Percentiles rank a stretch among this genome's conserved stretches.
These are phyloP conservation scores for Brachionus manjavacas DNA, from an alignment of 1,140 invertebrate genomes.

Conservation along the genomic window DNA sequence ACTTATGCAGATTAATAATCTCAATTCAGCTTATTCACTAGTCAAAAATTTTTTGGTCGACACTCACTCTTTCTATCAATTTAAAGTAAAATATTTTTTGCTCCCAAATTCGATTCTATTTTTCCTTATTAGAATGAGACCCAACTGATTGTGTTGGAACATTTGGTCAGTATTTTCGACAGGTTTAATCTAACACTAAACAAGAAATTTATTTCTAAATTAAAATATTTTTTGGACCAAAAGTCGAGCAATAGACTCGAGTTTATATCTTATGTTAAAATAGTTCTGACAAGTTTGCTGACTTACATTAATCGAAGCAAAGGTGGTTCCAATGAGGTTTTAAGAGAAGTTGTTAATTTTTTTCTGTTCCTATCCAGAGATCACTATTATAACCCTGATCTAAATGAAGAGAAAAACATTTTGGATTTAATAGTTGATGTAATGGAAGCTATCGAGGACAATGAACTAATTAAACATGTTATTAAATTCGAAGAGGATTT, in stretches of 20 bases:
- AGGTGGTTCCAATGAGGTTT: background rate
- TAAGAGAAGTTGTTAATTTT: conserved; percentile 26
- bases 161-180: background rate
- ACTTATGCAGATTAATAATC: background rate
- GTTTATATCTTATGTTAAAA: background rate
- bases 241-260: background rate
- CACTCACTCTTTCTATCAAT: conserved; percentile 1
- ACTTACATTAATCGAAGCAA: background rate
- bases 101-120: background rate
- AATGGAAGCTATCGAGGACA: background rate
- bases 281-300: background rate
- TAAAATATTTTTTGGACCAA: conserved; percentile 1
- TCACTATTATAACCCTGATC: background rate
- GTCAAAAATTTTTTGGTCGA: conserved; percentile 33
- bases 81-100: background rate
- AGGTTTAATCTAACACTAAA: background rate
- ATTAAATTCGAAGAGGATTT: background rate
- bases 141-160: background rate
- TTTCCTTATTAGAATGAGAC: background rate
- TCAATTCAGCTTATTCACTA: conserved; percentile 27
- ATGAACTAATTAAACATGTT: background rate
- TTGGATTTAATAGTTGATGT: background rate
- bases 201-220: background rate
- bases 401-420: background rate
- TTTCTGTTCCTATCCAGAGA: background rate